Percentiles rank a stretch among this genome's conserved stretches.
phyloP scores from a whole-genome alignment of 2,113 vertebrate species.

The Brienomyrus longianalis region DNA sequence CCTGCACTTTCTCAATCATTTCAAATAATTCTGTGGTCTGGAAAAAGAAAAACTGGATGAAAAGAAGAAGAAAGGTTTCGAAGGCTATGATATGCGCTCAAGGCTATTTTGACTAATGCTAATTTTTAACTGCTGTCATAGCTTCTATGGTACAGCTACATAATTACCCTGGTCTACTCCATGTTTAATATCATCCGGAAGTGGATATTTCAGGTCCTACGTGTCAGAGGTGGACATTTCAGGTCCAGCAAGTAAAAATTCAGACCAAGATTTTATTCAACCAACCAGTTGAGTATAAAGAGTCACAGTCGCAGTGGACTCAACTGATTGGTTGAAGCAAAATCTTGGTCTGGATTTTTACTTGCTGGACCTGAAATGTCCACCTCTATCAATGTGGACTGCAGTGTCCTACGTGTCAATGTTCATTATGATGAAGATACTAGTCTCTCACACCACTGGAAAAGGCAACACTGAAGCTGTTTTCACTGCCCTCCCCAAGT shows the following conservation, averaged over 20 bases:
- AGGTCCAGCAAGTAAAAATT: neutral
- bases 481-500: neutral
- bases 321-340: neutral
- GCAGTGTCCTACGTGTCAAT: too few species aligned
- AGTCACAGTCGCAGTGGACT: neutral
- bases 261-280: neutral
- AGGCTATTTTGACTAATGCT: neutral
- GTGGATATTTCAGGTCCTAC: too few species aligned
- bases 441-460: neutral
- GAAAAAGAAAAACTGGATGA: conserved; percentile 23
- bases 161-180: neutral
- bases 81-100: too few species aligned
- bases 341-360: neutral
- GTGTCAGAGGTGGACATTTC: too few species aligned
- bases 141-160: neutral
- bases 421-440: neutral
- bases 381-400: too few species aligned
- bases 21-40: conserved; percentile 78
- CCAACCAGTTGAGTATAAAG: neutral
- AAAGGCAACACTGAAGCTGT: neutral
- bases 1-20: conserved; percentile 89
- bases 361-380: neutral
- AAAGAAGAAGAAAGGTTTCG: neutral
- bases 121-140: neutral
- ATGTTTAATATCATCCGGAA: neutral